Base-by-base conservation (phyloP, 2,888 invertebrate genomes). In the Metacarcinus magister region DNA sequence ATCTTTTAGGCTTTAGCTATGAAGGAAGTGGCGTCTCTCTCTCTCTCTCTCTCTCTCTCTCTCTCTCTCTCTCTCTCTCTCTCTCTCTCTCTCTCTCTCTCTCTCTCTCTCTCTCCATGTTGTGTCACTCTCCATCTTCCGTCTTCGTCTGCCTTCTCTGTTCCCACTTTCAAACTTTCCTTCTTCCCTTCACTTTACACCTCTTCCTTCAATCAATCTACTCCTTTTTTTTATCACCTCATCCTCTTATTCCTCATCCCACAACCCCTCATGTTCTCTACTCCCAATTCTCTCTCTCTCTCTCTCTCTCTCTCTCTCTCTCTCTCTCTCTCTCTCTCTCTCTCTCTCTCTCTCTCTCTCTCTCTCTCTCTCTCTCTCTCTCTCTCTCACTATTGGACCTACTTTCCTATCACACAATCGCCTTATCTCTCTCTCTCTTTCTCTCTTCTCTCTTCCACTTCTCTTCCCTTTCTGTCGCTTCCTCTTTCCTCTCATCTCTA, bases 31-130 rank as follows among this genome's bases (percentile, higher is more conserved):
- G n/a, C n/a, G n/a, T n/a, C n/a, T n/a, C n/a, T n/a, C n/a, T n/a
- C n/a, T n/a, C n/a, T 60, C 28, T 75, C 75, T 75, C 75, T 75
- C 82, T 82, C 82, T 82, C 82, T 67, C 67, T 67, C 67, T 67
- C 67, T 67, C 67, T 67, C 67, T 67, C 67, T 67, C 67, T 67
- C 67, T 67, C n/a, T 67, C 67, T 23, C 67, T 67, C 67, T 67
- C 67, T 67, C 67, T 67, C 67, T 67, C 67, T 67, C 67, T 67
- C 67, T 67, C 67, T 67, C 67, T 67, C 67, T 67, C 67, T 67
- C n/a, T 67, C 67, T 23, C 67, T 67, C 67, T 67, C 67, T 67
- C 16, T 67, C 19, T 67, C 23, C 19, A 5, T 67, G 19, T 67
- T 67, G 67, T n/a, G 67, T 67, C 67, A 67, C n/a, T 67, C 19